Conservation (phyloP, 2,888 invertebrate genomes). For the Cephalotes varians region DNA sequence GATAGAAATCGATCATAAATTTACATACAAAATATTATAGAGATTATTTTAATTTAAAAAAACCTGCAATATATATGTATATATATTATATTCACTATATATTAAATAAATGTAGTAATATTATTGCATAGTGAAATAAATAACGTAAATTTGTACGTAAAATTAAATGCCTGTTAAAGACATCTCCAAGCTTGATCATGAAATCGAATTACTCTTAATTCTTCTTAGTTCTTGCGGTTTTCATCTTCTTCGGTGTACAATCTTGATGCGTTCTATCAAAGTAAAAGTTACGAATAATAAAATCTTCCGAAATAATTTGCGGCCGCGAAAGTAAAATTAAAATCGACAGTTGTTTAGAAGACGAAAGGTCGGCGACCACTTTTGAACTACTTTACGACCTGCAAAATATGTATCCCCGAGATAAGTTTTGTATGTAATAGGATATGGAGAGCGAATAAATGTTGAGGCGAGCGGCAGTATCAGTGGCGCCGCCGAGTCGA, state of each 20-base stretch:
- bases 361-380: neutral
- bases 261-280: neutral
- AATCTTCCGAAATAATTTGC: neutral
- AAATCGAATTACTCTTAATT: neutral
- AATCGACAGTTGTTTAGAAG: conserved; percentile 18
- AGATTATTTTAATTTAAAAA: neutral
- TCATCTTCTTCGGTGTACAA: neutral
- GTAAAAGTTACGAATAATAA: neutral
- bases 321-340: neutral
- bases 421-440: conserved; percentile 54
- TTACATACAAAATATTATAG: neutral
- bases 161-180: neutral
- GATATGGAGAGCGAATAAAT: conserved; percentile 58
- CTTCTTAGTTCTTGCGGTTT: neutral
- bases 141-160: neutral
- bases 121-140: neutral
- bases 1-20: neutral
- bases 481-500: conserved; percentile 38
- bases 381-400: conserved; percentile 20
- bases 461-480: conserved; percentile 35
- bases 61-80: neutral
- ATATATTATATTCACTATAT: neutral
- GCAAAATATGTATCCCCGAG: conserved; percentile 46
- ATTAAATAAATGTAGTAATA: neutral
- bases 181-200: neutral